These are phyloP conservation scores for Meandrina meandrites DNA, from an alignment of 92 coral and sea anemone species.

Conservation along the genomic window DNA sequence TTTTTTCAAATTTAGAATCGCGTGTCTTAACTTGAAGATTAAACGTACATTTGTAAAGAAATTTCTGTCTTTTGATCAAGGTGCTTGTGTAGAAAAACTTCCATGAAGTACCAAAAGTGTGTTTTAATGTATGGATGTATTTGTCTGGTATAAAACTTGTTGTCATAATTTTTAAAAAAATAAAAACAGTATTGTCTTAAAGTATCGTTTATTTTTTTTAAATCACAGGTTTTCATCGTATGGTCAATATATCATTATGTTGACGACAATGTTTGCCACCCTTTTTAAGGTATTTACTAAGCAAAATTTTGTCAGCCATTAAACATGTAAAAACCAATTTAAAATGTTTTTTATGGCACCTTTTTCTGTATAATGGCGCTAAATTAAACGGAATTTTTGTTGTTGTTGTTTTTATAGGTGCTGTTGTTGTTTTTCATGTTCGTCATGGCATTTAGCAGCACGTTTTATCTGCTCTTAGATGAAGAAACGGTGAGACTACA, in stretches of 20 bases:
- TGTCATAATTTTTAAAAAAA: too few relatives aligned
- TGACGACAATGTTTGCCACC: slow-evolving; percentile 68
- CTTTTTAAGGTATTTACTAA: slow-evolving; percentile 52
- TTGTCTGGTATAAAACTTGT: too few relatives aligned
- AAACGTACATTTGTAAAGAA: too few relatives aligned
- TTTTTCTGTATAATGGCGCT: neutral
- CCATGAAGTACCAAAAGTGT: too few relatives aligned
- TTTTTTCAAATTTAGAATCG: too few relatives aligned
- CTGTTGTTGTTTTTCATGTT: slow-evolving; percentile 66
- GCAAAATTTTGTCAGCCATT: neutral
- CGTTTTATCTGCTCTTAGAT: slow-evolving; percentile 65
- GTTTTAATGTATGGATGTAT: too few relatives aligned
- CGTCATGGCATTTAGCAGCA: slow-evolving; percentile 69
- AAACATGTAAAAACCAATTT: too few relatives aligned
- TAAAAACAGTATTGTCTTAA: too few relatives aligned
- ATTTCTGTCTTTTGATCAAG: too few relatives aligned
- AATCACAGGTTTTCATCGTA: slow-evolving; percentile 32
- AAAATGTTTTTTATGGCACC: neutral
- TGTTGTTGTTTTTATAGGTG: slow-evolving; percentile 50
- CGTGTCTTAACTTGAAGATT: too few relatives aligned
- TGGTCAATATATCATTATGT: slow-evolving; percentile 75
- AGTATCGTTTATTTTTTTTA: too few relatives aligned
- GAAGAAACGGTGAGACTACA: slow-evolving; percentile 23
- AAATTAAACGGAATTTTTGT: neutral
- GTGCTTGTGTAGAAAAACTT: too few relatives aligned